Evolutionary conservation across 1,140 invertebrate genomes (phyloP), one percentile per base, ranked within the genome.

Genomic region (Lepeophtheirus salmonis): DNA sequence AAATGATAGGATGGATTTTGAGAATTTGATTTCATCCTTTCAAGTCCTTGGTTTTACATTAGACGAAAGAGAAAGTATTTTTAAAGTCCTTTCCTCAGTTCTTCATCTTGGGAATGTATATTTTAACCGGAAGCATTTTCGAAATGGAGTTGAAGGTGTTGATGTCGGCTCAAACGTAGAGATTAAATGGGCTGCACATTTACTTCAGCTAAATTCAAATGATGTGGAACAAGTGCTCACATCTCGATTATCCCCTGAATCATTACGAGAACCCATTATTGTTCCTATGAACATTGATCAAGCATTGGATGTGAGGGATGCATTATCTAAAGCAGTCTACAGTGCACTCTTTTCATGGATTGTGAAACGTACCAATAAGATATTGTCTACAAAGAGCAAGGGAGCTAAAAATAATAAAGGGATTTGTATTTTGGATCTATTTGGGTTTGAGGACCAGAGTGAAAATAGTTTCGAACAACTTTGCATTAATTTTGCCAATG

Each of bases 401-500:
- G 16, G 41, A 10, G 84, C 89, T 14, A 71, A 84, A 88, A 68
- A 85, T 84, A 83, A 89, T 64, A 70, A 71, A 22, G 75, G 73
- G 3, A 76, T 82, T 50, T 79, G 77, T 18, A 76, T 82, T 21
- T 68, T 82, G 2, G 80, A 82, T 67, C 81, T 82, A 60, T 82
- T 82, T 69, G 80, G 80, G 4, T 82, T 82, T 71, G 80, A 82
- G 64, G 73, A 74, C 64, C 75, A 76, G 64, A 73, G 74, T 66
- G 89, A 92, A 74, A 91, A 91, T 70, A 92, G 87, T 63, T 96
- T 97, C 70, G 92, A 97, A 72, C 92, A 97, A 71, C 75, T 97
- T 50, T 96, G 91, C 73, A 97, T 97, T 65, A 97, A 97, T 71
- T 97, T 91, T 68, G 92, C 92, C 6, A 97, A 96, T 68, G 94